phyloP scores from a whole-genome alignment of 2,113 vertebrate species.

The Silurus glanis region DNA sequence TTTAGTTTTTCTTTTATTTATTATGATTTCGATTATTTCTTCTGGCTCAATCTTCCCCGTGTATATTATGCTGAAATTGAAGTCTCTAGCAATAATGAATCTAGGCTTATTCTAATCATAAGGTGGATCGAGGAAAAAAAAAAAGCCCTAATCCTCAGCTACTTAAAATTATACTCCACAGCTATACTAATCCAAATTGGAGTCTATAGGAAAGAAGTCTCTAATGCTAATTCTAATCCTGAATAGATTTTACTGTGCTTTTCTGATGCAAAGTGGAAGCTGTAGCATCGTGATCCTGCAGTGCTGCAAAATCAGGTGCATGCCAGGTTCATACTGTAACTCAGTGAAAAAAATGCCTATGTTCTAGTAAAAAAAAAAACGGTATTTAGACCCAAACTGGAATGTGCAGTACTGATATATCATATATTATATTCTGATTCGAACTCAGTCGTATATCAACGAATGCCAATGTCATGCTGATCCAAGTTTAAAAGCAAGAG shows the following conservation, averaged over 20 bases:
- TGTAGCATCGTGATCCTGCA: not conserved
- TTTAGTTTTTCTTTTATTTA: too few relatives aligned
- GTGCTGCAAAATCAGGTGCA: not conserved
- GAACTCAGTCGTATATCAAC: too few relatives aligned
- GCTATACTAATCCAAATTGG: not conserved
- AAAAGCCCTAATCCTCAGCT: not conserved
- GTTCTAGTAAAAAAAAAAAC: too few relatives aligned
- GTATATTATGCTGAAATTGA: not conserved
- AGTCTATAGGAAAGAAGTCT: not conserved
- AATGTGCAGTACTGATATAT: too few relatives aligned
- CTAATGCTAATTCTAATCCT: not conserved
- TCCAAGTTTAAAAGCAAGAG: not conserved
- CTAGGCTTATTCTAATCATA: not conserved
- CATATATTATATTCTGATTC: too few relatives aligned
- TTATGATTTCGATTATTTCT: too few relatives aligned
- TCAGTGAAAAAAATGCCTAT: too few relatives aligned
- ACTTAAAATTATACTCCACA: not conserved
- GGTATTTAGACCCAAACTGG: too few relatives aligned
- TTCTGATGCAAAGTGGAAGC: not conserved
- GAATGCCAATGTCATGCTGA: not conserved
- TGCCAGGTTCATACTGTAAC: too few relatives aligned
- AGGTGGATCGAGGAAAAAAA: not conserved
- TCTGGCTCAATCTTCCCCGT: not conserved
- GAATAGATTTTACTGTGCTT: not conserved
- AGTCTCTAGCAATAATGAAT: not conserved